phyloP scores from a whole-genome alignment of 2,113 vertebrate species.

The Lucifuga dentata region DNA sequence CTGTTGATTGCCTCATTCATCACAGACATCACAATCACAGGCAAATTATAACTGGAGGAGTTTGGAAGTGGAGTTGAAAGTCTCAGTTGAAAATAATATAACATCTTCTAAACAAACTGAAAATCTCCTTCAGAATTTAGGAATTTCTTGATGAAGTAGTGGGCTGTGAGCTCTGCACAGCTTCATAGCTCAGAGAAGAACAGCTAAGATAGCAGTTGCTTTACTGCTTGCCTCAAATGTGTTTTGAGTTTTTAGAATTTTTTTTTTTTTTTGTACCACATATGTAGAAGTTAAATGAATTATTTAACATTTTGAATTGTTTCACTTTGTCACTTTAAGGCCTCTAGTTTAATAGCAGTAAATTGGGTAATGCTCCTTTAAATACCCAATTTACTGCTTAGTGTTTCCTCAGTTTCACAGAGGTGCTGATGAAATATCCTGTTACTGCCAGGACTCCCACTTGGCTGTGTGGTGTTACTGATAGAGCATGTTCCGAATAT shows the following conservation, averaged over 20 bases:
- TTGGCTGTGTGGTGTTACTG: too few species aligned
- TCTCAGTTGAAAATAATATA: not conserved
- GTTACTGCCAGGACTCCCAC: too few species aligned
- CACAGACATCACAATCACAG: not conserved
- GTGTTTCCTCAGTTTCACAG: too few species aligned
- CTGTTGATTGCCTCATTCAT: slow-evolving; percentile 23
- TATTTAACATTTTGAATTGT: not conserved
- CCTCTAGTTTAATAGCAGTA: not conserved
- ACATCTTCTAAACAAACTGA: slow-evolving; percentile 4
- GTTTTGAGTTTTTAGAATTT: not conserved
- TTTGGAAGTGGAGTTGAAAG: slow-evolving; percentile 14
- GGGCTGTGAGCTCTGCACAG: not conserved
- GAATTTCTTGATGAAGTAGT: not conserved
- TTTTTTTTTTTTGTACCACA: not conserved
- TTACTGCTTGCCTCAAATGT: not conserved
- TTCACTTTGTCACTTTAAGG: not conserved
- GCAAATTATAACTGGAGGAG: not conserved
- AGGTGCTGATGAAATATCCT: too few species aligned
- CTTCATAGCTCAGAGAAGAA: not conserved
- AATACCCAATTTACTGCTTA: too few species aligned
- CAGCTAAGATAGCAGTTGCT: not conserved
- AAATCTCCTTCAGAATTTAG: not conserved
- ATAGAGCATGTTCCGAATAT: too few species aligned
- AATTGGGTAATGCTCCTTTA: not conserved
- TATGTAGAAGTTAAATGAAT: not conserved